Conservation (phyloP, 2,888 invertebrate genomes). For the Axea sp. region DNA sequence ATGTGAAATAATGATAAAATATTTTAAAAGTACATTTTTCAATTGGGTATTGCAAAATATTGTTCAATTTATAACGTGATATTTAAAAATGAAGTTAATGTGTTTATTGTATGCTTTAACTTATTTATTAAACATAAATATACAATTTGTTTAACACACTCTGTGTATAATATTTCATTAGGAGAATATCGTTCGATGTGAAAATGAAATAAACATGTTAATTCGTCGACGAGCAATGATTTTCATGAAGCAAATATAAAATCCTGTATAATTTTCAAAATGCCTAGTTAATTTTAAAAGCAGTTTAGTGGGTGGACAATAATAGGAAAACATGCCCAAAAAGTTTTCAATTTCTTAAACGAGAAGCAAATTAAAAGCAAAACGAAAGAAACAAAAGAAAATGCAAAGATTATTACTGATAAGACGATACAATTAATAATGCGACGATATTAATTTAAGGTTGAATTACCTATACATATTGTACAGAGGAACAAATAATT, state of each 20-base stretch:
- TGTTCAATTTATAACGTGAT: too few relatives aligned
- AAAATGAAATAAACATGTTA: not conserved
- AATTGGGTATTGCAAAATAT: too few relatives aligned
- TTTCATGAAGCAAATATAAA: slow-evolving; percentile 12
- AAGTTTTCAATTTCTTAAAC: slow-evolving; percentile 36
- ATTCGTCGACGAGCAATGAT: slow-evolving; percentile 4
- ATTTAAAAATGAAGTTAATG: too few relatives aligned
- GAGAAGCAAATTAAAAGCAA: slow-evolving; percentile 11
- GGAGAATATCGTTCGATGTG: slow-evolving; percentile 11
- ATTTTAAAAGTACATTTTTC: too few relatives aligned
- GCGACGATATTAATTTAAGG: too few relatives aligned
- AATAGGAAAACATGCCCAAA: slow-evolving; percentile 48
- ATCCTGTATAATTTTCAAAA: slow-evolving; percentile 19
- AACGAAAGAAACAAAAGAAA: slow-evolving; percentile 16
- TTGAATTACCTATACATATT: slow-evolving; percentile 48
- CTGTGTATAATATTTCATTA: not conserved
- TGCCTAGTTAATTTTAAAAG: slow-evolving; percentile 13
- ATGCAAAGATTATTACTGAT: slow-evolving; percentile 40
- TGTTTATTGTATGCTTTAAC: too few relatives aligned
- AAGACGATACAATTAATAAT: slow-evolving; percentile 39
- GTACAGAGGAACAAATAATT: slow-evolving; percentile 33
- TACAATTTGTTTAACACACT: not conserved
- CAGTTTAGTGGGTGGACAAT: slow-evolving; percentile 62
- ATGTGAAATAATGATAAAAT: too few relatives aligned
- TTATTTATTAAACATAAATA: not conserved